phyloP scores from a whole-genome alignment of 2,797 vertebrate genomes.

The Xerus rutilus region DNA sequence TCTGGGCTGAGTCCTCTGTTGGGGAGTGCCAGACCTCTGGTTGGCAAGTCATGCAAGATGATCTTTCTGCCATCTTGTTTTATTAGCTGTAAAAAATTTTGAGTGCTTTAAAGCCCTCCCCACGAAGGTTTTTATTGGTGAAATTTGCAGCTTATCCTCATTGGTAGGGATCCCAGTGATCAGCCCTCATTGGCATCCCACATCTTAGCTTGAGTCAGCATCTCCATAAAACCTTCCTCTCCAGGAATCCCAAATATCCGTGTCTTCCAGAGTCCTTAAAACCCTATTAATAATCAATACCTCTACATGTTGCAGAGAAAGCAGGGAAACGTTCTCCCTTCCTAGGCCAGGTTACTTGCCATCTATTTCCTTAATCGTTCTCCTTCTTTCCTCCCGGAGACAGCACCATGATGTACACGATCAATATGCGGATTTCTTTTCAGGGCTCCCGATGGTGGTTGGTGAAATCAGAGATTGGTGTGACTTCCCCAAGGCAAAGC shows the following conservation, averaged over 20 bases:
- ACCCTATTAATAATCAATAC: background rate
- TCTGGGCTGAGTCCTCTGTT: background rate
- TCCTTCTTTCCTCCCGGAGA: background rate
- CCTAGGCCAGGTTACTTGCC: background rate
- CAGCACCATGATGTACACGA: no score
- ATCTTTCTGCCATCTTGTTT: background rate
- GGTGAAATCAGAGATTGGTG: background rate
- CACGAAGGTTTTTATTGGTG: background rate
- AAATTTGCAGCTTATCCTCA: background rate
- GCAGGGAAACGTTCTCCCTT: background rate
- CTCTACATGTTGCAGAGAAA: fast-evolving
- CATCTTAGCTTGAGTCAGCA: background rate
- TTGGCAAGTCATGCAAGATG: background rate
- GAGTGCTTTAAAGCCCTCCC: background rate
- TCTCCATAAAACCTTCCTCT: background rate
- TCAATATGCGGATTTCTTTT: background rate
- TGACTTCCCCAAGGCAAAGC: background rate
- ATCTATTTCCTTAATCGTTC: background rate
- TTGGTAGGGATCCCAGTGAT: background rate
- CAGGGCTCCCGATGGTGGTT: background rate
- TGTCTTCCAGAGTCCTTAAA: background rate
- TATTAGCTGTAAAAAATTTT: background rate
- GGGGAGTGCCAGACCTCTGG: background rate
- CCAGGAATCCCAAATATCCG: background rate
- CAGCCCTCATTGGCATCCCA: background rate